Percentiles rank a stretch among this genome's conserved stretches.
Evolutionary conservation across 2,888 invertebrate species (phyloP).

Genomic region (Parnassius orleans): DNA sequence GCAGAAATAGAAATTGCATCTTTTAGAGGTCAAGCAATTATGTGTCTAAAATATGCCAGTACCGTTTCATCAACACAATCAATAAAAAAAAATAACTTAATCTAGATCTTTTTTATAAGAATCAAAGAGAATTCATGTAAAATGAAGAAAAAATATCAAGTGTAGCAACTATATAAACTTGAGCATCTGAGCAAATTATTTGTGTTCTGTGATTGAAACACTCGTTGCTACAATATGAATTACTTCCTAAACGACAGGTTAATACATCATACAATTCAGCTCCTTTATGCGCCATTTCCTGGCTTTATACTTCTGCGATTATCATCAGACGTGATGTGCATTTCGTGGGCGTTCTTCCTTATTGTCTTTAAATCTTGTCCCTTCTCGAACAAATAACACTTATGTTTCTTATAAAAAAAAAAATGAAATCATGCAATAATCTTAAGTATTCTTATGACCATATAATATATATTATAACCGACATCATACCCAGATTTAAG

Average conservation of each 20-base stretch:
- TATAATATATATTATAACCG: too few relatives aligned
- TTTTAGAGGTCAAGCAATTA: constrained; percentile 24
- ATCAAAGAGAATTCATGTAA: too few relatives aligned
- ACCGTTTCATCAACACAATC: constrained; percentile 6
- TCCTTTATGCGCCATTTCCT: constrained; percentile 18
- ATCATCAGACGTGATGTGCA: constrained; percentile 9
- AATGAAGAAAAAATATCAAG: too few relatives aligned
- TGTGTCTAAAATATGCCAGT: constrained; percentile 19
- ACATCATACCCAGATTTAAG: too few relatives aligned
- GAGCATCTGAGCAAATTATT: too few relatives aligned
- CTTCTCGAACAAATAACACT: background rate
- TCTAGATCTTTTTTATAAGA: background rate
- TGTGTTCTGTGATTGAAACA: background rate
- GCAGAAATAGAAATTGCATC: constrained; percentile 24
- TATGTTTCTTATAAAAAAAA: background rate
- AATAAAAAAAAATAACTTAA: constrained; percentile 3
- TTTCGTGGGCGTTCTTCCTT: constrained; percentile 64
- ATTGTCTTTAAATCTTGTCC: constrained; percentile 49
- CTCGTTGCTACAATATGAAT: constrained; percentile 5
- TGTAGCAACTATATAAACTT: too few relatives aligned
- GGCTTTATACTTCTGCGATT: constrained; percentile 9
- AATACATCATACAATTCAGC: constrained; percentile 12
- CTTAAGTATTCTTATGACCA: too few relatives aligned
- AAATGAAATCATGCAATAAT: too few relatives aligned
- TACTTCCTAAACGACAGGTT: constrained; percentile 3